These are phyloP conservation scores for Chorisops tibialis DNA, from an alignment of 2,888 invertebrate species.

Conservation along the genomic window DNA sequence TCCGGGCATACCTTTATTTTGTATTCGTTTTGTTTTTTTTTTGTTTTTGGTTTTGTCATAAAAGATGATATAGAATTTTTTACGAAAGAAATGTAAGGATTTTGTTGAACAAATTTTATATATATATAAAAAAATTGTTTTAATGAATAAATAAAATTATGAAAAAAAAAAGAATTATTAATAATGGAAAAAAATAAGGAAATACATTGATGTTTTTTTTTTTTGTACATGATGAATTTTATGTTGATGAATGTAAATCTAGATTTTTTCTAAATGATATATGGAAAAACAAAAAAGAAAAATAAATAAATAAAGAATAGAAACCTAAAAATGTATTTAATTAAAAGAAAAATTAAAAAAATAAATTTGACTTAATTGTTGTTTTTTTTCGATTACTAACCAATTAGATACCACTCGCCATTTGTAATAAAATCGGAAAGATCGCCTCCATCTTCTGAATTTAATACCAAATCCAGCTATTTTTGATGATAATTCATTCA, in stretches of 20 bases:
- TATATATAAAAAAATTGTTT: neutral
- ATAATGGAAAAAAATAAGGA: too few species aligned
- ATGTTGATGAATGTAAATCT: neutral
- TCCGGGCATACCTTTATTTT: slow-evolving; percentile 77
- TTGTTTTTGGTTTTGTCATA: slow-evolving; percentile 17
- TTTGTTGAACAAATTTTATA: neutral
- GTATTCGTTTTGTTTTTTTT: too few species aligned
- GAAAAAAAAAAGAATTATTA: neutral
- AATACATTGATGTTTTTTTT: too few species aligned
- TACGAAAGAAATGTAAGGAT: neutral
- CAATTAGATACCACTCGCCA: slow-evolving; percentile 99
- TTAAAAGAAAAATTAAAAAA: neutral
- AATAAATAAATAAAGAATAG: neutral
- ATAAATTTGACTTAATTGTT: neutral
- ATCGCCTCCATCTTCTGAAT: slow-evolving; percentile 91
- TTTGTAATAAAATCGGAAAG: slow-evolving; percentile 96
- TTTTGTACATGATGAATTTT: neutral
- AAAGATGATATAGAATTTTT: slow-evolving; percentile 27
- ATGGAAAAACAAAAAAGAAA: too few species aligned
- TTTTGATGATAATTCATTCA: too few species aligned
- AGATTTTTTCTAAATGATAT: neutral
- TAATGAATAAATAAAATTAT: neutral
- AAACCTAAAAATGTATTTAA: neutral
- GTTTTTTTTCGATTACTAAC: slow-evolving; percentile 60
- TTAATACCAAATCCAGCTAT: slow-evolving; percentile 93